A percentile compares a stretch with the other conserved stretches of the same genome.
These are phyloP conservation scores for Poeciliopsis retropinna DNA, from an alignment of 2,113 vertebrate genomes.

Conservation along the genomic window DNA sequence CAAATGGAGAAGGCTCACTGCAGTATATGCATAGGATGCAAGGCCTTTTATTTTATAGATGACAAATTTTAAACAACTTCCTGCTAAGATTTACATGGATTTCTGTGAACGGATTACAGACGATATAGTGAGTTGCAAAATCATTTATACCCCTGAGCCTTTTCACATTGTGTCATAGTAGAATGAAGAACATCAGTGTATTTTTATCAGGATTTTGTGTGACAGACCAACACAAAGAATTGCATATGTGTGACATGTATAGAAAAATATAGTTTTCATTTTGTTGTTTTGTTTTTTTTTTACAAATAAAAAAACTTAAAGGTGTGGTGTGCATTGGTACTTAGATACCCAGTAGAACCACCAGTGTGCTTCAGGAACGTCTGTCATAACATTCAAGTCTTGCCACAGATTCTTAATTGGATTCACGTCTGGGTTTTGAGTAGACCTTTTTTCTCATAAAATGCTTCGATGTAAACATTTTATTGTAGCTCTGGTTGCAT, in stretches of 20 bases:
- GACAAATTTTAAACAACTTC: slow-evolving; percentile 12
- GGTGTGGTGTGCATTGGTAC: too few relatives aligned
- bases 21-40: background rate
- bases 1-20: background rate
- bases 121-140: background rate
- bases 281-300: too few relatives aligned
- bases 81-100: slow-evolving; percentile 13
- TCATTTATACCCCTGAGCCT: too few relatives aligned
- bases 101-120: slow-evolving; percentile 28
- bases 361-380: too few relatives aligned
- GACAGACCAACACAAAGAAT: background rate
- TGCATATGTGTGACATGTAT: background rate
- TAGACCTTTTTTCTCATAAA: background rate
- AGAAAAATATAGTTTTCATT: background rate
- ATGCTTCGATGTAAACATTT: background rate
- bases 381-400: too few relatives aligned
- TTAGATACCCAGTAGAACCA: too few relatives aligned
- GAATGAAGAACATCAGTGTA: background rate
- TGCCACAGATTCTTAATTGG: background rate
- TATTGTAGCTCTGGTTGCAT: too few relatives aligned
- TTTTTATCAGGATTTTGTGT: background rate
- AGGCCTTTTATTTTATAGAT: slow-evolving; percentile 3
- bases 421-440: background rate
- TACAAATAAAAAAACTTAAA: too few relatives aligned
- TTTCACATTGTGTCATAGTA: background rate